These are phyloP conservation scores for Xanthorhoe designata DNA, from an alignment of 2,888 invertebrate genomes.

Conservation along the genomic window DNA sequence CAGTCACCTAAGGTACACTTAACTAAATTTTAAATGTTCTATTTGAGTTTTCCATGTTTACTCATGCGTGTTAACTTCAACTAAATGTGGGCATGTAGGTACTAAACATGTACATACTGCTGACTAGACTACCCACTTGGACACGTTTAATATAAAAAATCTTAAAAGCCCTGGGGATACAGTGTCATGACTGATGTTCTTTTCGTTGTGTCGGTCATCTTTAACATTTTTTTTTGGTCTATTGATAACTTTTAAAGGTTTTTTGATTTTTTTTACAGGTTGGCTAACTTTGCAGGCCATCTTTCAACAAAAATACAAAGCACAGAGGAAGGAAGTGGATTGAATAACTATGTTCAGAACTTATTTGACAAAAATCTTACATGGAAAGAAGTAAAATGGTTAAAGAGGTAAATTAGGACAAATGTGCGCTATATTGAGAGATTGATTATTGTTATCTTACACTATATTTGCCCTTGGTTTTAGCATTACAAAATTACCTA, in stretches of 20 bases:
- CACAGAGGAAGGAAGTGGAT: constrained; percentile 88
- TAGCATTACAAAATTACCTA: constrained; percentile 90
- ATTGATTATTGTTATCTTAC: neutral
- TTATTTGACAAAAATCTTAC: constrained; percentile 93
- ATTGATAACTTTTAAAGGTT: neutral
- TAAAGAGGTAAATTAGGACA: constrained; percentile 85
- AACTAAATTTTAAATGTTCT: neutral
- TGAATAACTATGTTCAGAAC: constrained; percentile 91
- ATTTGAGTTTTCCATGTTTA: neutral
- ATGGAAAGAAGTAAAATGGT: constrained; percentile 96
- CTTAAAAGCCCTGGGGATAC: no score
- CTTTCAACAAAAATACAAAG: constrained; percentile 77
- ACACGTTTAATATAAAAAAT: no score
- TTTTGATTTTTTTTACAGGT: constrained; percentile 72
- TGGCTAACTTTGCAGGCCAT: constrained; percentile 92
- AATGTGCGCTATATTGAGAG: neutral
- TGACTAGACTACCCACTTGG: no score
- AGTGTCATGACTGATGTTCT: no score
- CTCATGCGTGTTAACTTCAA: no score
- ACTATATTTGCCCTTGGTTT: constrained; percentile 35
- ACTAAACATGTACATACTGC: no score
- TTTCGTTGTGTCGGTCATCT: no score
- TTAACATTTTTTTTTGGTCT: neutral
- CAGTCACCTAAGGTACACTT: constrained; percentile 88
- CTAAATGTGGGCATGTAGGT: no score